Evolutionary conservation across 1,140 invertebrate genomes (phyloP).

Genomic region (Megathymus violae): DNA sequence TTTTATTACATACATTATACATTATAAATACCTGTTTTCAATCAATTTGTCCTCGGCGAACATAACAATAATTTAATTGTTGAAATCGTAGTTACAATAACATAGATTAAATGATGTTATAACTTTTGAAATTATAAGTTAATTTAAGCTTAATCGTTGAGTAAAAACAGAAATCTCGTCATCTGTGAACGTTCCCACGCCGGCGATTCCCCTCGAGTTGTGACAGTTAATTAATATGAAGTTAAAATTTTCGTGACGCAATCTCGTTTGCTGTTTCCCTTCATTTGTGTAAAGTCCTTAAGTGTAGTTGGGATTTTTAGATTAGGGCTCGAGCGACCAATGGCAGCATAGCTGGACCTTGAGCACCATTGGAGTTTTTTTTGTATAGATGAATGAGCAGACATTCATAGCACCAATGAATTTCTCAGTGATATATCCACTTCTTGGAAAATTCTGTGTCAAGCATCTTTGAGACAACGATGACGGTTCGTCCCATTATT

Average conservation of each 20-base stretch:
- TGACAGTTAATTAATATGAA: conserved; percentile 59
- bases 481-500: no score
- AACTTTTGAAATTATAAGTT: conserved; percentile 14
- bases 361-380: conserved; percentile 27
- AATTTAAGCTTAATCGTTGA: conserved; percentile 52
- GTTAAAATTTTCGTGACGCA: conserved; percentile 46
- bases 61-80: neutral
- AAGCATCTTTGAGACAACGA: no score
- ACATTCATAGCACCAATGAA: no score
- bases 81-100: neutral
- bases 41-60: neutral
- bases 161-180: conserved; percentile 47
- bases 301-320: conserved; percentile 59
- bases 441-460: no score
- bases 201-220: conserved; percentile 38
- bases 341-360: neutral
- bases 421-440: no score
- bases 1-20: no score
- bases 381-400: conserved; percentile 8
- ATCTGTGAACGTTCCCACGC: conserved; percentile 45
- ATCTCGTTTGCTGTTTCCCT: conserved; percentile 36
- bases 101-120: neutral
- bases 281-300: conserved; percentile 50
- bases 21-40: no score
- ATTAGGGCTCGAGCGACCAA: conserved; percentile 35